A percentile compares a stretch with the other conserved stretches of the same genome.
phyloP scores from a whole-genome alignment of 2,888 invertebrate genomes.

The Drosophila cognata region DNA sequence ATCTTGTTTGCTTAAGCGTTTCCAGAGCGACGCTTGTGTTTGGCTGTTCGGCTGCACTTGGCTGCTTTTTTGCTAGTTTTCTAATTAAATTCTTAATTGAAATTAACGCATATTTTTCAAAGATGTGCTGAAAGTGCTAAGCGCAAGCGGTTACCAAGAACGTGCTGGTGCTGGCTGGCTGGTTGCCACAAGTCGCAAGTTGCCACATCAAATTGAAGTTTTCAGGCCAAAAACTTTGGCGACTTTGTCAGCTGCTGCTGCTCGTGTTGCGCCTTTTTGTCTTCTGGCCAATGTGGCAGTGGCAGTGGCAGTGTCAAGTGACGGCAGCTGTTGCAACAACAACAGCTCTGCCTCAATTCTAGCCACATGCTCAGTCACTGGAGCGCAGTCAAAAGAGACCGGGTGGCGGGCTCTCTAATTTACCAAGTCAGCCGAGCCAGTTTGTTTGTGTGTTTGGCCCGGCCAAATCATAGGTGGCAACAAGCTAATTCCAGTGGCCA shows the following conservation, averaged over 20 bases:
- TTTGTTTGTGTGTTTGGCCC: background rate
- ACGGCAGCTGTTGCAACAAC: conserved; percentile 58
- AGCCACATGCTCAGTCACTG: conserved; percentile 26
- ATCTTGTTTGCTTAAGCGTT: background rate
- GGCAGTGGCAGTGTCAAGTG: conserved; percentile 49
- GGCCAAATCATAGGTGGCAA: conserved; percentile 4
- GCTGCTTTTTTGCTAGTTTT: conserved; percentile 25
- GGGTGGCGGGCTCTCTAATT: conserved; percentile 30
- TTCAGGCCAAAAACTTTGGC: conserved; percentile 44
- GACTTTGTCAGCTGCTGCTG: conserved; percentile 33
- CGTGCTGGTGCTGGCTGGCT: conserved; percentile 44
- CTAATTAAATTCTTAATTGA: conserved; percentile 57
- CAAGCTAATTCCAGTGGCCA: conserved; percentile 11
- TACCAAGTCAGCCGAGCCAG: conserved; percentile 15
- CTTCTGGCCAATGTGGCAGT: conserved; percentile 17
- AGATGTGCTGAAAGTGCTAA: conserved; percentile 46
- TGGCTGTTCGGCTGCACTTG: too few relatives aligned
- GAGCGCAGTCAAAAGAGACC: background rate
- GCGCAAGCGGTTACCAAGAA: conserved; percentile 62
- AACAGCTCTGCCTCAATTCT: conserved; percentile 8
- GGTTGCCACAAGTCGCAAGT: conserved; percentile 38
- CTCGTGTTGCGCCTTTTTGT: conserved; percentile 2
- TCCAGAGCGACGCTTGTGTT: background rate
- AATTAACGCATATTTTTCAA: conserved; percentile 66
- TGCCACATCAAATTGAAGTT: conserved; percentile 65